Base-by-base conservation (phyloP, 2,888 invertebrate genomes). In the Aphodius sticticus region DNA sequence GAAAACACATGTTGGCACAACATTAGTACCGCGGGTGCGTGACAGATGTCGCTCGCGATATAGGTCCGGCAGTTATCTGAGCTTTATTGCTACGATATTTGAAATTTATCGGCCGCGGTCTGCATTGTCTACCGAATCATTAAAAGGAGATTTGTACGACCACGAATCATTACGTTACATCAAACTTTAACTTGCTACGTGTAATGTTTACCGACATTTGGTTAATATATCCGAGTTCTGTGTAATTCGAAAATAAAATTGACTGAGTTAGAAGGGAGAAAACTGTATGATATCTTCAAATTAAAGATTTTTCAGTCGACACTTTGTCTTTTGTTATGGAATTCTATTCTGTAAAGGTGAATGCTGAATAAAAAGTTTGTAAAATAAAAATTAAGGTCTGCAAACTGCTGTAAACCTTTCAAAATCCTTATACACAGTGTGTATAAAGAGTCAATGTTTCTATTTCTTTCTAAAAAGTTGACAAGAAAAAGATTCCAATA, bases 1-100 rank as follows among this genome's bases (percentile, higher is more conserved):
- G 88, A 88, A 88, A 86, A 88, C 85, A 85, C 85, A 84, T 85
- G 84, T 84, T 84, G 84, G 82, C 26, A 26, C 35, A 81, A 82
- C 86, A 86, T 86, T 88, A 88, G 88, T 88, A 86, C 86, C 84
- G 85, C 81, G 84, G 85, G 87, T 88, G 88, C 88, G 88, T 88
- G 88, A 87, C 87, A 85, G 87, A 87, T 87, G 84, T 84, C 83
- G 84, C 83, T 83, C 81, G 83, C 81, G 86, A 87, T 86, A 87
- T 82, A 83, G 84, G 83, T 75, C 77, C 78, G 78, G 69, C 72
- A 79, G 35, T 85, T 85, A 84, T 84, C 84, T 85, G 83, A 85
- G 84, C 84, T 84, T 83, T 82, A 79, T 79, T 82, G 81, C 83
- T 83, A 84, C 83, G 83, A 84, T 84, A 85, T 85, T 83, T 83